Conservation (phyloP, 2,797 vertebrate species). For the Perodicticus potto region DNA sequence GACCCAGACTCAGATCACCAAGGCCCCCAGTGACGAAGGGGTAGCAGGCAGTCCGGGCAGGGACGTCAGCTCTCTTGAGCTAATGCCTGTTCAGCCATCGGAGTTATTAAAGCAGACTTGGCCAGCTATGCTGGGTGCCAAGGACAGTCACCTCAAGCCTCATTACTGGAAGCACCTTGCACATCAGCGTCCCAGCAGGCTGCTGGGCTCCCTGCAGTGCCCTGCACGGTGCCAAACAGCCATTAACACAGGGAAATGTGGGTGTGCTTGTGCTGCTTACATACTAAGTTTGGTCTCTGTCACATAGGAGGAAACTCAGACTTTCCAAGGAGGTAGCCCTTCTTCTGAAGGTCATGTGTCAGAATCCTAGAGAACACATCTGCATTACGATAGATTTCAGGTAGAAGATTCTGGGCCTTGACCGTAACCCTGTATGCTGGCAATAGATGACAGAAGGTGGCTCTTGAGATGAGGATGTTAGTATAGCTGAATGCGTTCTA, state of each 20-base stretch:
- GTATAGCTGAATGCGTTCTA: neutral
- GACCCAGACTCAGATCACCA: neutral
- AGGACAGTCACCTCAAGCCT: neutral
- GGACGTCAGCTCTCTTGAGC: neutral
- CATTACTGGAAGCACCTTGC: neutral
- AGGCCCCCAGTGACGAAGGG: neutral
- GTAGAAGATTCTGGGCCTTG: neutral
- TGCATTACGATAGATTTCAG: neutral
- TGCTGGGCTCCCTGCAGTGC: neutral
- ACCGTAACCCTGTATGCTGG: neutral
- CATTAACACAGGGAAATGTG: neutral
- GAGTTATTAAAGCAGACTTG: conserved; percentile 1
- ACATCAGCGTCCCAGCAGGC: neutral
- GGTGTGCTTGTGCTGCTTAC: neutral
- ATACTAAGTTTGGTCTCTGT: neutral
- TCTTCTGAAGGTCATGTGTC: neutral
- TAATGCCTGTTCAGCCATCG: neutral
- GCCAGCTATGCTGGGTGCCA: neutral
- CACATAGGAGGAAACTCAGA: neutral
- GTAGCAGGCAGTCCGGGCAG: neutral
- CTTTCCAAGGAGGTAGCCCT: neutral
- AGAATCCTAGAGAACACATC: neutral
- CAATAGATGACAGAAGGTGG: neutral
- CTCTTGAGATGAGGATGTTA: neutral
- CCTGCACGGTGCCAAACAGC: neutral